phyloP scores from a whole-genome alignment of 2,113 vertebrate genomes.

The Heterocephalus glaber region DNA sequence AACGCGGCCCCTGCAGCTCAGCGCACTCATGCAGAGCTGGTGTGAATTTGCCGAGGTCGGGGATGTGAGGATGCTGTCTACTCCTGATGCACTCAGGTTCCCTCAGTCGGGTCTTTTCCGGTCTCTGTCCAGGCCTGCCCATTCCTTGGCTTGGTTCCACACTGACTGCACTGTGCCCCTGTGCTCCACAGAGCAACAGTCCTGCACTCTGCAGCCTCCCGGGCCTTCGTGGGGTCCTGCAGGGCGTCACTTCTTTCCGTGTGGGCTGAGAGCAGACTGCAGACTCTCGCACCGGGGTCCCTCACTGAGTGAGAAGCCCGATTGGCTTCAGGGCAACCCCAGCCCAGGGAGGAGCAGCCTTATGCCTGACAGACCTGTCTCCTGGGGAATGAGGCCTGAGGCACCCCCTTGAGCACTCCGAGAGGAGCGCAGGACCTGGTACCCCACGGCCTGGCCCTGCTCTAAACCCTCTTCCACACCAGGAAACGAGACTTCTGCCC shows the following conservation, averaged over 20 bases:
- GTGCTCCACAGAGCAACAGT: not conserved
- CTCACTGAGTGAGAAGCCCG: too few species aligned
- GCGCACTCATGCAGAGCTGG: too few species aligned
- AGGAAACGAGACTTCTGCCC: slow-evolving; percentile 56
- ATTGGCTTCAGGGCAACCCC: not conserved
- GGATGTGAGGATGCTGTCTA: not conserved
- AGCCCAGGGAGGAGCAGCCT: not conserved
- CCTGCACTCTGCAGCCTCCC: not conserved
- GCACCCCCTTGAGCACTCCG: not conserved
- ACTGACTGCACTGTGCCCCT: not conserved
- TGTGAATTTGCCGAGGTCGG: not conserved
- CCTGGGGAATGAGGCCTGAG: not conserved
- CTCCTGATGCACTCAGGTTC: too few species aligned
- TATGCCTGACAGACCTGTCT: not conserved
- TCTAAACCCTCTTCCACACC: slow-evolving; percentile 34
- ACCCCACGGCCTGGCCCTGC: not conserved
- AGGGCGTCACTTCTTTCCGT: accelerated
- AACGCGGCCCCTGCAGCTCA: too few species aligned
- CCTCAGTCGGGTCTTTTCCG: not conserved
- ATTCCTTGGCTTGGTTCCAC: not conserved
- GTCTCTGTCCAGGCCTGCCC: too few species aligned
- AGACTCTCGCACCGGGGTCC: not conserved
- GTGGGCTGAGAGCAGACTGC: not conserved
- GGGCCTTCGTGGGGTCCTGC: accelerated
- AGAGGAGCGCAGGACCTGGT: not conserved